Evolutionary conservation across 2,113 vertebrate species (phyloP).

Genomic region (Passer montanus): DNA sequence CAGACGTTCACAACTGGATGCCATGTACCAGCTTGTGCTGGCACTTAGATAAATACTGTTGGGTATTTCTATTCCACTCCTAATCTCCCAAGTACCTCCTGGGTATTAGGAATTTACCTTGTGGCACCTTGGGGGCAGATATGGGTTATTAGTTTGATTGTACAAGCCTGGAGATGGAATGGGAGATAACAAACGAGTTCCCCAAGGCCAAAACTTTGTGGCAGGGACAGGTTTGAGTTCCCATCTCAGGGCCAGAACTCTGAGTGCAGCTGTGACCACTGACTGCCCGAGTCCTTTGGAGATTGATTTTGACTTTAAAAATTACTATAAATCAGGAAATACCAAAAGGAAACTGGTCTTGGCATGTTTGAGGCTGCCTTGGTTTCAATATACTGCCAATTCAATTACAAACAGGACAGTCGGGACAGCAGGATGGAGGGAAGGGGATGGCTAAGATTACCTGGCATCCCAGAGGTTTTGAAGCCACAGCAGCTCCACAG

Average conservation of each 20-base stretch:
- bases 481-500: not conserved
- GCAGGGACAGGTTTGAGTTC: not conserved
- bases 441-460: not conserved
- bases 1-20: not conserved
- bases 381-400: not conserved
- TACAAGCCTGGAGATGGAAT: not conserved
- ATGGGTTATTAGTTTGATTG: not conserved
- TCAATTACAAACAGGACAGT: not conserved
- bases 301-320: not conserved
- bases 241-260: not conserved
- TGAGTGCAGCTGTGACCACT: not conserved
- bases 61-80: not conserved
- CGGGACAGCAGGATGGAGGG: not conserved
- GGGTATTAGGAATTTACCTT: not conserved
- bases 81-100: not conserved
- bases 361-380: not conserved
- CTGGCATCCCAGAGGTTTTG: not conserved
- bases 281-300: not conserved
- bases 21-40: not conserved
- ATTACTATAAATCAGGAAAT: not conserved
- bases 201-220: not conserved
- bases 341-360: not conserved
- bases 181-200: not conserved
- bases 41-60: not conserved
- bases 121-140: not conserved